Base-by-base conservation (phyloP, 1,140 invertebrate species). In the Thereuonema tuberculata region DNA sequence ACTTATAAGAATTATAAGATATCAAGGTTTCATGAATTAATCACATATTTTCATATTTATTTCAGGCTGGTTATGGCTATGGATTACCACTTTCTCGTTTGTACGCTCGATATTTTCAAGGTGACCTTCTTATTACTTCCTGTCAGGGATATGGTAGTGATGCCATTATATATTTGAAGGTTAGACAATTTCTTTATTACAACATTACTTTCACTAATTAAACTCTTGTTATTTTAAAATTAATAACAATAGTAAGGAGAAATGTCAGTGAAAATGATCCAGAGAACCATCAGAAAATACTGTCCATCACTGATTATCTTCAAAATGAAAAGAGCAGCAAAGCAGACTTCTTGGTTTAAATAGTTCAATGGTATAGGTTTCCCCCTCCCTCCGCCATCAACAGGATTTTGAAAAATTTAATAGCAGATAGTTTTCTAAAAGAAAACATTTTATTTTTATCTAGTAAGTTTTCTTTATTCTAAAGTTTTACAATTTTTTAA, bases 31-130 rank as follows among this genome's bases (percentile, higher is more conserved):
- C 43, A 12, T 20, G 14, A 47, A 46, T 54, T 59, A 48, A 46
- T 61, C 48, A 28, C 62, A 60, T 20, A 52, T 61, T 47, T 52
- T 49, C 37, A 64, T 48, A 27, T 63, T 53, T 64, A 69, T 53
- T 63, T 3, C 58, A 77, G 75, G 73, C 76, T 80, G 86, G 95
- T 37, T 99, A 98, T 74, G 96, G 96, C 1, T 99, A 99, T 74
- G 96, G 96, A 60, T 76, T 99, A 66, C 96, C 96, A 17, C 82
- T 99, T 54, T 98, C 93, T 1, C 77, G 95, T 63, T 77, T 99
- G 20, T 99, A 99, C 74, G 97, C 97, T 1, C 79, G 93, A 58
- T 99, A 98, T 77, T 95, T 99, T 75, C 93, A 97, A 67, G 96
- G 96, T 0, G 95, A 99, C 74, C 77, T 99, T 25, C 82, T 87